Base-by-base conservation (phyloP, 2,888 invertebrate species). In the Galerucella nymphaeae region DNA sequence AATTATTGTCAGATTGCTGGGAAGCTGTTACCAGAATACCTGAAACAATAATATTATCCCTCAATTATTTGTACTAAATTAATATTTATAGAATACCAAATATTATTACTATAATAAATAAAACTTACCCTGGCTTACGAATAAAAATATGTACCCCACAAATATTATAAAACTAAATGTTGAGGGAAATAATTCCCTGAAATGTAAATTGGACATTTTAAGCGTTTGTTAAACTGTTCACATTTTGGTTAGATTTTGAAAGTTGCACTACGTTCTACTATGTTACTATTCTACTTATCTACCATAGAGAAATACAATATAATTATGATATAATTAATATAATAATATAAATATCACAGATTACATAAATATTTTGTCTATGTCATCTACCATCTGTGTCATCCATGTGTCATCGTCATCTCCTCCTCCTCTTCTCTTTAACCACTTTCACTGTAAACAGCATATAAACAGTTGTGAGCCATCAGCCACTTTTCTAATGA, bases 21-120 rank as follows among this genome's bases (percentile, higher is more conserved):
- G 97, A 96, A 77, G 95, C 95, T 63, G 96, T 97, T 16, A 97
- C 94, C 82, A 98, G 90, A 78, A 97, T 93, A 82, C 97, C 97
- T 97, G 84, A 4, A 89, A 76, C 0, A 71, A 13, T 48, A 58
- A 38, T n/a, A n/a, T 62, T 65, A 58, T 57, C 14, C 30, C 3
- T 48, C 41, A 58, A 20, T 58, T 68, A 61, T n/a, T 48, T 61
- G 14, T 18, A 59, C 9, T 30, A 55, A 45, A 9, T 45, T n/a
- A 55, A 55, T 20, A 62, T 18, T 23, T 50, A 50, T 61, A 38
- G n/a, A 45, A 18, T 65, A 42, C 45, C 23, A 16, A 16, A 53
- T 53, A n/a, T n/a, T 6, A 9, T 9, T 53, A 16, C 6, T 42
- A 20, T 2, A 45, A 61, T 59, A 59, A 18, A 66, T 30, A 53